Evolutionary conservation across 2,113 vertebrate species (phyloP), one percentile per base, ranked within the genome.

Genomic region (Epinephelus fuscoguttatus): DNA sequence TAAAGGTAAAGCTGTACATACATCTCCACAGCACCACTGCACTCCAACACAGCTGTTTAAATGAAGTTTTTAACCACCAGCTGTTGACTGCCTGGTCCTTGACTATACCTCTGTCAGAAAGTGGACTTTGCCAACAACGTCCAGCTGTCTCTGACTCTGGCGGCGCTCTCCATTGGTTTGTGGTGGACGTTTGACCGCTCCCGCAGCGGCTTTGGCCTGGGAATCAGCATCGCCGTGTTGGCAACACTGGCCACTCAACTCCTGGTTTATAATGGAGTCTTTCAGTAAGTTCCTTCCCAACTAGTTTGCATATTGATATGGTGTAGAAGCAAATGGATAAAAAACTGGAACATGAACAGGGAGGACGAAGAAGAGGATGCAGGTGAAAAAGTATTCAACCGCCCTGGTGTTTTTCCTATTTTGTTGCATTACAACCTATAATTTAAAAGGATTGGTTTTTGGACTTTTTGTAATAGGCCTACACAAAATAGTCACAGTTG

Each of bases 141-240:
- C 59, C 98, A 99, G 94, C 90, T 99, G 80, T 99, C 97, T 25
- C 96, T 99, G 82, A 99, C 98, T 0, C 91, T 99, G 93, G 98
- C 98, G 15, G 98, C 98, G 0, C 94, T 99, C n/a, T 99, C 98
- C 55, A 95, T 99, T 21, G 98, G 98, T 3, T 89, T 99, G 50
- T 99, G 98, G 98, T 99, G 98, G 98, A 99, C 97, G 0, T 99
- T 99, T 71, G 98, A 99, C 84, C 95, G 98, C 57, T 99, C 98
- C 33, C 96, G 97, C 87, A 97, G 96, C 70, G 98, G 98, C 21
- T 97, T 99, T 78, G 97, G 96, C 7, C 96, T 99, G 68, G 98
- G 98, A 37, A 94, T 99, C 68, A 95, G 95, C 93, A 98, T 99
- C 47, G 96, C 98, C 50, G 95, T 97, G 86, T 88, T 99, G 79